Evolutionary conservation across 2,888 invertebrate genomes (phyloP), one percentile per base, ranked within the genome.

Genomic region (Eudemis profundana): DNA sequence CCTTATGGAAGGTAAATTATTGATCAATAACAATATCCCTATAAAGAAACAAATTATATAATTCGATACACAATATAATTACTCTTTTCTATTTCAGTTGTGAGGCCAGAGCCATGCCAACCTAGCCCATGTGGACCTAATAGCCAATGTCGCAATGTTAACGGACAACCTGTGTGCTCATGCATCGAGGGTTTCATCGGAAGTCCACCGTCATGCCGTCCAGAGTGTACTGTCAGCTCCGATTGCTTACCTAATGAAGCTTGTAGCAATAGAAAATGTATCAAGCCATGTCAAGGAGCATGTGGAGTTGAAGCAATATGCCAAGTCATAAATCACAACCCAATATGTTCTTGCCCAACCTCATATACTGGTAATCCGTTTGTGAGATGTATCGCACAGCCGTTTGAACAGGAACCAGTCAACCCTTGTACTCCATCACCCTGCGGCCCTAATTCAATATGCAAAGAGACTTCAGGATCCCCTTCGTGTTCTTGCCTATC

Each of bases 261-360:
- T 3, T 97, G 96, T 76, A 94, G 94, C 60, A 96, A 96, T 78
- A 95, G 95, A 80, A 96, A 96, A 87, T 97, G 97, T 79, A 90
- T 94, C 29, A 94, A 97, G 82, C 97, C 97, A n/a, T 97, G 97
- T 77, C 94, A 94, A 61, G 96, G 96, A 74, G 94, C 96, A n/a
- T 97, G 97, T 78, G 97, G 97, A 19, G 89, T 96, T 27, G 92
- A 91, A 70, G 96, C 97, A 2, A 92, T 93, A 71, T 97, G 97
- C 78, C 94, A 95, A 85, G 95, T 97, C 27, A 94, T 96, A 53
- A 96, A 95, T 81, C 96, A 97, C 76, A 96, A 95, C 84, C 96
- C 96, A 3, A 95, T 96, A 81, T 96, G 96, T 81, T 94, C 94
- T 57, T 97, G 96, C 73, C 94, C 94, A 27, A 75, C 88, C 21